Percentiles rank a stretch among this genome's conserved stretches.
Conservation (phyloP, 2,797 vertebrate species). For the Onychomys arenicola region DNA sequence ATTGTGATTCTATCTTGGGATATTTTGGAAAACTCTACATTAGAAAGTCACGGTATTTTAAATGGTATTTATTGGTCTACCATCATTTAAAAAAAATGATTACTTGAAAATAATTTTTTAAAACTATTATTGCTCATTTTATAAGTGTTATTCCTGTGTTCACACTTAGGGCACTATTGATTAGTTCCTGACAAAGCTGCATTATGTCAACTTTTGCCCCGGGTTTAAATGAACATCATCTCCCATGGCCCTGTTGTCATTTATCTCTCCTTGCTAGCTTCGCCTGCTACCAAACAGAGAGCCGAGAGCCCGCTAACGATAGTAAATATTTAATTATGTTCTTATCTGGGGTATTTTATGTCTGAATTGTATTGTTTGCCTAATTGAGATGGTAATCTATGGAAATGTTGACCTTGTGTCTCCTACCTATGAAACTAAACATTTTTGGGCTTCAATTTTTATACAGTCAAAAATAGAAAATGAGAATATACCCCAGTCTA, state of each 20-base stretch:
- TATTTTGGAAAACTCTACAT: constrained; percentile 22
- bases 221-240: constrained; percentile 38
- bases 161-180: constrained; percentile 34
- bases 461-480: constrained; percentile 57
- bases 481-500: neutral
- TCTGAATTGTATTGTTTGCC: constrained; percentile 75
- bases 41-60: constrained; percentile 8
- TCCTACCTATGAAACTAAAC: constrained; percentile 36
- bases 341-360: constrained; percentile 81
- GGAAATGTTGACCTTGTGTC: constrained; percentile 59
- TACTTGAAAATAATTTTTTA: neutral
- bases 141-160: neutral
- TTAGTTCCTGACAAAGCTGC: neutral
- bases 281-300: constrained; percentile 36
- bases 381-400: constrained; percentile 69
- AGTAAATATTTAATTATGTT: constrained; percentile 80
- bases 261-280: constrained; percentile 25
- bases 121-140: neutral
- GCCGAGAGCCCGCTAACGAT: constrained; percentile 57
- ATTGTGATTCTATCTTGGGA: constrained; percentile 25
- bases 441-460: neutral
- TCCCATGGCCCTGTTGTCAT: constrained; percentile 18
- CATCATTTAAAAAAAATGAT: constrained; percentile 20
- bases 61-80: constrained; percentile 24
- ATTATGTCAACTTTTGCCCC: neutral